Conservation (phyloP, 2,888 invertebrate genomes). For the Leptogaster cylindrica region DNA sequence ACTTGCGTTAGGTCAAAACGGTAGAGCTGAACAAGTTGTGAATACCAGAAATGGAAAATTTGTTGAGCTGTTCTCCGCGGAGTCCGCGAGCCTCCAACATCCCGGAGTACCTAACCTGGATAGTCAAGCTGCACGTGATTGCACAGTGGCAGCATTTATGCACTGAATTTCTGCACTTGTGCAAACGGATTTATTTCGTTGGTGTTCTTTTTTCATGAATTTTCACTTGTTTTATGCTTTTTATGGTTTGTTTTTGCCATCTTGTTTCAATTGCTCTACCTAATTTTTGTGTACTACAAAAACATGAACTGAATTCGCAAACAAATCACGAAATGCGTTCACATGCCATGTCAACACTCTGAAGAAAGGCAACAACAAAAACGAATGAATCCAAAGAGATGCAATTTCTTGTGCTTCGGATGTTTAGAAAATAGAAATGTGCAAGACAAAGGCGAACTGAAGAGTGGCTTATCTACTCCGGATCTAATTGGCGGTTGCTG, state of each 20-base stretch:
- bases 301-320: constrained; percentile 18
- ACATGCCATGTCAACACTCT: constrained; percentile 7
- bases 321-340: constrained; percentile 39
- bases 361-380: too few relatives aligned
- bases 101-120: too few relatives aligned
- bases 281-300: not conserved
- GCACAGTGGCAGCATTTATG: not conserved
- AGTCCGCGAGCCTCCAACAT: too few relatives aligned
- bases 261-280: not conserved
- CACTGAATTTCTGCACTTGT: constrained; percentile 6
- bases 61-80: too few relatives aligned
- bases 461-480: not conserved
- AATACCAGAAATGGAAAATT: too few relatives aligned
- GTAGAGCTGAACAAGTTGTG: too few relatives aligned
- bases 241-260: not conserved
- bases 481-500: not conserved
- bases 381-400: constrained; percentile 20
- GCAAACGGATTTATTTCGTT: not conserved
- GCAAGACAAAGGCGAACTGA: constrained; percentile 4
- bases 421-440: constrained; percentile 21
- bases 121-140: not conserved
- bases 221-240: not conserved
- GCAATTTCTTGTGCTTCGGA: constrained; percentile 1
- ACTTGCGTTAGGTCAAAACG: too few relatives aligned
- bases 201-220: not conserved